phyloP scores from a whole-genome alignment of 2,888 invertebrate genomes.

The Resseliella maxima region DNA sequence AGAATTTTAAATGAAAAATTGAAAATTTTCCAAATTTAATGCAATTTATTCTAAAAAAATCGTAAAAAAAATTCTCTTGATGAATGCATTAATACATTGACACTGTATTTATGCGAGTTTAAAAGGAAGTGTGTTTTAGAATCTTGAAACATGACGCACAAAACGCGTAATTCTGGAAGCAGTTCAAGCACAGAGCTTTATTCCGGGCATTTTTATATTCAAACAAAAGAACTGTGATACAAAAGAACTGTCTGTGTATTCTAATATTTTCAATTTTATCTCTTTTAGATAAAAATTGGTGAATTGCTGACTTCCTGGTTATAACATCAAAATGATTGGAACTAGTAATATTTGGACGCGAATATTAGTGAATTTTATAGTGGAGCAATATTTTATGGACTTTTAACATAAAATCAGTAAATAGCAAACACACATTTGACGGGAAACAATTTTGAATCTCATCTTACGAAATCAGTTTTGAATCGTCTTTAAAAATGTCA shows the following conservation, averaged over 20 bases:
- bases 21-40: too few species aligned
- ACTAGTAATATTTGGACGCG: not conserved
- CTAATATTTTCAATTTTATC: not conserved
- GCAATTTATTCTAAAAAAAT: not conserved
- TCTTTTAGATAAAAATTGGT: not conserved
- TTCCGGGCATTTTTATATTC: not conserved
- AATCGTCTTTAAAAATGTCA: too few species aligned
- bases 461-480: too few species aligned
- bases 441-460: too few species aligned
- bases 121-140: conserved; percentile 29
- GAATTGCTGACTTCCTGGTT: not conserved
- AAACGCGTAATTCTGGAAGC: conserved; percentile 53
- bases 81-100: not conserved
- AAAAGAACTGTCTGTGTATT: not conserved
- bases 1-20: too few species aligned
- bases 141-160: conserved; percentile 39
- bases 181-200: not conserved
- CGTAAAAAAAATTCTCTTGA: not conserved
- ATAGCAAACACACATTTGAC: too few species aligned
- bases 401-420: too few species aligned
- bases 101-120: conserved; percentile 9
- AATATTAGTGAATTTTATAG: too few species aligned
- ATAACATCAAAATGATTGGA: not conserved
- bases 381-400: too few species aligned
- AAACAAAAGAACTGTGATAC: not conserved